Base-by-base conservation (phyloP, 1,140 invertebrate species). In the Cardiocondyla obscurior region DNA sequence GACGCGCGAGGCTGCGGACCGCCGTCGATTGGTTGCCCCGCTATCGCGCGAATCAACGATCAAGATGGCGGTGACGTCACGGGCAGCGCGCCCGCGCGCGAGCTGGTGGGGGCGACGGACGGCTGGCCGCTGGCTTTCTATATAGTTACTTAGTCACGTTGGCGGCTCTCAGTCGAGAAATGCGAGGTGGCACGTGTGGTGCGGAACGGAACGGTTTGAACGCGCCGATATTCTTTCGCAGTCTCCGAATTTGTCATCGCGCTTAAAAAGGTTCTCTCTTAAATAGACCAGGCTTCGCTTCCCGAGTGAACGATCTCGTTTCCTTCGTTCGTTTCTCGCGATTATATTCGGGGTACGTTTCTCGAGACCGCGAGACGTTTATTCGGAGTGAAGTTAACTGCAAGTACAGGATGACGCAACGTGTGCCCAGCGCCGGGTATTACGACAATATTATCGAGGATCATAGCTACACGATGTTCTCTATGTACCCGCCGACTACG, bases 101-200 rank as follows among this genome's bases (percentile, higher is more conserved):
- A 36, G 33, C 16, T 72, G 81, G 83, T 73, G 81, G 81, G 74
- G 42, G 42, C 64, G 33, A 28, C 72, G 77, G 49, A n/a, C 57
- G 51, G 8, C 30, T 64, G 77, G 42, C 25, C 49, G 46, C 73
- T 60, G 67, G 77, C 74, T 87, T 82, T 86, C 79, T 91, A 91
- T 92, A 92, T 92, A 92, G 90, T 89, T 84, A 85, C 88, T 70
- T 60, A 86, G 88, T 90, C 86, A 92, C 90, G 88, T 90, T 91
- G 89, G 83, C 87, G 85, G 85, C 57, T 16, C 84, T 92, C 91
- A 92, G 91, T 91, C 67, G 86, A 73, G 83, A 74, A 76, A 82
- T 57, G 77, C 10, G 25, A 36, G 28, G 81, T 42, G 85, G 65
- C 62, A 70, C 65, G 55, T 49, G 73, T 33, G 25, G 58, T 30